Base-by-base conservation (phyloP, 1,140 invertebrate species). In the Pogonomyrmex barbatus region DNA sequence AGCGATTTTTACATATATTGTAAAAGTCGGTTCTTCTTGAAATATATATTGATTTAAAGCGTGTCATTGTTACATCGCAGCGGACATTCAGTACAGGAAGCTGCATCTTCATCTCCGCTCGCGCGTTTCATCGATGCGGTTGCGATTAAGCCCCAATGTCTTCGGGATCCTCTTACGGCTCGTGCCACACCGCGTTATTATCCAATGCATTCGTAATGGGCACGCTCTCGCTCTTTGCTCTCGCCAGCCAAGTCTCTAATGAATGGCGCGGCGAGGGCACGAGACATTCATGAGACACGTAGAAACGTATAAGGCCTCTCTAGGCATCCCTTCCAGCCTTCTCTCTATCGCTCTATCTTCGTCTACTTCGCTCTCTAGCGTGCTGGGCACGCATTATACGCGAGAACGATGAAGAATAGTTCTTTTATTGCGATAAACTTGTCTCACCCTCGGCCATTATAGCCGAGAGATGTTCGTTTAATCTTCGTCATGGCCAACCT, bases 151-250 rank as follows among this genome's bases (percentile, higher is more conserved):
- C 56, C 17, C 24, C 63, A 87, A 78, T 81, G 60, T 85, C 83
- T 83, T 56, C 54, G 60, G 45, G 83, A 79, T 90, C 76, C 71
- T 86, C 87, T 89, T 86, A 90, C 42, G 70, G 62, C 33, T 88
- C 63, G 87, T 77, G 78, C 85, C 81, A 87, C 77, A 86, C 89
- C 63, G 78, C 85, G 81, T 91, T 91, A 91, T 91, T 91, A 88
- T 91, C 90, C 90, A 88, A 90, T 91, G 89, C 83, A 90, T 91
- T 89, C 24, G 83, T 90, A 91, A 91, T 91, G 87, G 77, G 45
- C 83, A 79, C 56, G 56, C 81, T 76, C 88, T 84, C 88, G 85
- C 77, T 84, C 76, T 81, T 77, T 58, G 60, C 87, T 70, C 68
- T 86, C 75, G 68, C 85, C 71, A 67, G 76, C 33, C 71, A 68